phyloP scores from a whole-genome alignment of 2,888 invertebrate species.

The Aphodius sticticus region DNA sequence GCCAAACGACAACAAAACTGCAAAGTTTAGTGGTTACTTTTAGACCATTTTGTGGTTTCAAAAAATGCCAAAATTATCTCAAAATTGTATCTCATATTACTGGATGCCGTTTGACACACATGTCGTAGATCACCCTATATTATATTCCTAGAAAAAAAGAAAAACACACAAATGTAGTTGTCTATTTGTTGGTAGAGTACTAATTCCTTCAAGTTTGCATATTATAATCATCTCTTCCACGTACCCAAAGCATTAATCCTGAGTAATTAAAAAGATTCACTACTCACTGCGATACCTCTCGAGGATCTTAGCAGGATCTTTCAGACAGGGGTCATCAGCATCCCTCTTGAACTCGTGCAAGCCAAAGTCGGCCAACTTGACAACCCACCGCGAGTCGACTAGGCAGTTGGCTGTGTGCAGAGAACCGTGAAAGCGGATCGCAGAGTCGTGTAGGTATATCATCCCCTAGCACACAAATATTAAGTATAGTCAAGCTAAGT shows the following conservation, averaged over 20 bases:
- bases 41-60: no score
- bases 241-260: not conserved
- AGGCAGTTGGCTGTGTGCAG: slow-evolving; percentile 91
- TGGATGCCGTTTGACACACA: no score
- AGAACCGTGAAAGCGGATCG: slow-evolving; percentile 86
- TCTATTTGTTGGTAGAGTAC: not conserved
- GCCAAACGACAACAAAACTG: no score
- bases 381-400: slow-evolving; percentile 94
- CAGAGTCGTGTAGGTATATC: slow-evolving; percentile 89
- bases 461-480: slow-evolving; percentile 73
- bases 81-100: no score
- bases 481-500: not conserved
- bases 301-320: slow-evolving; percentile 67
- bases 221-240: not conserved
- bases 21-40: no score
- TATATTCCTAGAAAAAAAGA: no score
- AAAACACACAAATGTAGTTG: no score
- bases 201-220: not conserved
- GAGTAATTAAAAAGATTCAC: slow-evolving; percentile 8
- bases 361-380: slow-evolving; percentile 92
- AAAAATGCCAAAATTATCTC: no score
- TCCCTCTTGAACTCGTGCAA: slow-evolving; percentile 85
- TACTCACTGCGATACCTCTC: slow-evolving; percentile 76
- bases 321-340: slow-evolving; percentile 68
- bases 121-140: no score